A percentile compares a stretch with the other conserved stretches of the same genome.
These are phyloP conservation scores for Zelostemma sp. DNA, from an alignment of 1,140 invertebrate genomes.

Conservation along the genomic window DNA sequence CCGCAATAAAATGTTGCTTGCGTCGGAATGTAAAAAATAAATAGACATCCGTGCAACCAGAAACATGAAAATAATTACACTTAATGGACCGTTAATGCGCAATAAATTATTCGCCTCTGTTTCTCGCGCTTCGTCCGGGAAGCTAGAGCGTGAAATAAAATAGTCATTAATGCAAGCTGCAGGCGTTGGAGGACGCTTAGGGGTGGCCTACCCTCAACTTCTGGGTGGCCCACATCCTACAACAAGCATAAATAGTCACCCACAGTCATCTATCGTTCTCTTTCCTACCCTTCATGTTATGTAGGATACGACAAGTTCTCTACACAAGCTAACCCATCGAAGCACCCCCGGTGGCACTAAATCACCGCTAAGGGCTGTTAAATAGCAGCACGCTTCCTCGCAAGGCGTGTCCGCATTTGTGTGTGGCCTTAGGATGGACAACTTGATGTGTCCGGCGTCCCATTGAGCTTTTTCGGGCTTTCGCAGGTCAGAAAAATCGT, in stretches of 20 bases:
- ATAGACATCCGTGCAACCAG: neutral
- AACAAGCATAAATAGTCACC: slow-evolving; percentile 49
- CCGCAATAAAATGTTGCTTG: neutral
- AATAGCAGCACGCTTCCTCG: slow-evolving; percentile 57
- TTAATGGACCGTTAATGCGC: slow-evolving; percentile 47
- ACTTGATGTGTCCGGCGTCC: slow-evolving; percentile 8
- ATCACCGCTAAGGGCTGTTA: slow-evolving; percentile 68
- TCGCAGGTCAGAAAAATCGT: slow-evolving; percentile 15
- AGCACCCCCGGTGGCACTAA: slow-evolving; percentile 50
- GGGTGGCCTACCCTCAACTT: slow-evolving; percentile 53
- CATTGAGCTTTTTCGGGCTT: slow-evolving; percentile 13
- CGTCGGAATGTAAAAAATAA: neutral
- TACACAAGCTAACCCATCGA: slow-evolving; percentile 37
- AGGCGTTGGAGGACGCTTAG: slow-evolving; percentile 18
- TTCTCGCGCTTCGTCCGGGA: slow-evolving; percentile 24
- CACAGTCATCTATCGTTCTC: slow-evolving; percentile 30
- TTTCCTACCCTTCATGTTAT: slow-evolving; percentile 48
- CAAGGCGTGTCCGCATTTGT: slow-evolving; percentile 51
- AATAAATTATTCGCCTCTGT: slow-evolving; percentile 42
- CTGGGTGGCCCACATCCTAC: slow-evolving; percentile 58
- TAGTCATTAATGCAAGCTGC: slow-evolving; percentile 56
- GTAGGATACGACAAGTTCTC: slow-evolving; percentile 49
- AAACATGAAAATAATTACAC: slow-evolving; percentile 42
- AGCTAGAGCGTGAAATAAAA: slow-evolving; percentile 48
- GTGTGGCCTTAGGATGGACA: slow-evolving; percentile 35